Evolutionary conservation across 2,797 vertebrate species (phyloP).

Genomic region (Somateria mollissima): DNA sequence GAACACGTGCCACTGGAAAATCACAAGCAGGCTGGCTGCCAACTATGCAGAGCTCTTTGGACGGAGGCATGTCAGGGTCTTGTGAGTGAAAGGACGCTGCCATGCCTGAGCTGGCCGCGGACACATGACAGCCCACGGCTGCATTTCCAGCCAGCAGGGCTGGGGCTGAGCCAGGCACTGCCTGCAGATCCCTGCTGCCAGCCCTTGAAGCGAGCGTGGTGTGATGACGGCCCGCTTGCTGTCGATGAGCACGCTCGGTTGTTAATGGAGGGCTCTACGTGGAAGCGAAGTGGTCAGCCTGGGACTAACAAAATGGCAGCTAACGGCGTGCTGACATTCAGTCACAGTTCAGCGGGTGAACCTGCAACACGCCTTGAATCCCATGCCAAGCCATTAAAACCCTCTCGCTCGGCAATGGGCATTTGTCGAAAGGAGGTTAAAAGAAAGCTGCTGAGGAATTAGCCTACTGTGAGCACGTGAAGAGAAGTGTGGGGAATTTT

Average conservation of each 20-base stretch:
- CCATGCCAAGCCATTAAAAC: not conserved
- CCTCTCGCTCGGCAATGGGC: not conserved
- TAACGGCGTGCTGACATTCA: not conserved
- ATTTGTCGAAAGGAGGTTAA: not conserved
- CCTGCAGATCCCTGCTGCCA: not conserved
- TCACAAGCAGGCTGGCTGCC: slow-evolving; percentile 39
- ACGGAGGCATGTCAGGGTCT: not conserved
- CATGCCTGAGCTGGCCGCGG: fast-evolving
- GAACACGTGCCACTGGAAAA: slow-evolving; percentile 64
- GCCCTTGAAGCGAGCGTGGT: fast-evolving
- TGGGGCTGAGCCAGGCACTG: not conserved
- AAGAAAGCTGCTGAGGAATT: not conserved
- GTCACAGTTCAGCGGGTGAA: not conserved
- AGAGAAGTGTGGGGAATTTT: not conserved
- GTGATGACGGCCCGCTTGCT: fast-evolving
- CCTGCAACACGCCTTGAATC: not conserved
- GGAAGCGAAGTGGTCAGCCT: not conserved
- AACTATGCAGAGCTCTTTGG: not conserved
- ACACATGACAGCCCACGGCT: not conserved
- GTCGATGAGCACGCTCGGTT: fast-evolving
- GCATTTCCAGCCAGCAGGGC: not conserved
- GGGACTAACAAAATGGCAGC: not conserved
- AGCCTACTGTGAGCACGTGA: not conserved
- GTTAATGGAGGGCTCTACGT: not conserved
- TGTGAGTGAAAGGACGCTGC: not conserved